These are phyloP conservation scores for Apolygus lucorum DNA, from an alignment of 1,140 invertebrate genomes.

Conservation along the genomic window DNA sequence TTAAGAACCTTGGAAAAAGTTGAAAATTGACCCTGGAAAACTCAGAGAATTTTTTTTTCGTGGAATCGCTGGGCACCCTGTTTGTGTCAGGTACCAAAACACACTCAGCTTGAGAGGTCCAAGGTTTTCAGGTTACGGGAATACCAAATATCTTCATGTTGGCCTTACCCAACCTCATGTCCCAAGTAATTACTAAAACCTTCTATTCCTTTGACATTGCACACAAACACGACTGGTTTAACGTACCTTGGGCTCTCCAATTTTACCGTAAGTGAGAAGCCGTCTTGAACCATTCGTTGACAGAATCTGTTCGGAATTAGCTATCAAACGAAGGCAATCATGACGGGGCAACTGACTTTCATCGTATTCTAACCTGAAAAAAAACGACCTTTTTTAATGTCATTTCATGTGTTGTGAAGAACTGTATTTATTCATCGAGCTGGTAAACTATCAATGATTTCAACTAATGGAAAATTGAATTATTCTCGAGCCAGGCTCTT, in stretches of 20 bases:
- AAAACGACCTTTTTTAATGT: not conserved
- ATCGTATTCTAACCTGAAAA: conserved; percentile 60
- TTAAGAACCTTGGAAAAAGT: too few species aligned
- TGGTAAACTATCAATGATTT: too few species aligned
- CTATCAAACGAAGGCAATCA: conserved; percentile 62
- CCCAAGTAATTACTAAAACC: conserved; percentile 6
- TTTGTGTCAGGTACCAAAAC: not conserved
- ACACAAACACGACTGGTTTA: not conserved
- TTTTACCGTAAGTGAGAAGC: conserved; percentile 79
- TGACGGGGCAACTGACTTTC: conserved; percentile 67
- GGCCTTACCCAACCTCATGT: not conserved
- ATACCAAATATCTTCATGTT: not conserved
- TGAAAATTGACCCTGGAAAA: too few species aligned
- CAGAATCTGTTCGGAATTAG: conserved; percentile 80
- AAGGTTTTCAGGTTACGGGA: not conserved
- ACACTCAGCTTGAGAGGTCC: not conserved
- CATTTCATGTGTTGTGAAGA: not conserved
- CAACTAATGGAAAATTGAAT: too few species aligned
- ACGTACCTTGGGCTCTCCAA: conserved; percentile 45
- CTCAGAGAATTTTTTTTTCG: too few species aligned
- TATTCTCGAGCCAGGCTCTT: too few species aligned
- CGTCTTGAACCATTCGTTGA: conserved; percentile 67
- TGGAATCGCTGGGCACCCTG: too few species aligned
- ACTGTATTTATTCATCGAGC: too few species aligned
- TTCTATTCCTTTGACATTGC: not conserved